phyloP scores from a whole-genome alignment of 2,888 invertebrate genomes.

The Onchidella celtica region DNA sequence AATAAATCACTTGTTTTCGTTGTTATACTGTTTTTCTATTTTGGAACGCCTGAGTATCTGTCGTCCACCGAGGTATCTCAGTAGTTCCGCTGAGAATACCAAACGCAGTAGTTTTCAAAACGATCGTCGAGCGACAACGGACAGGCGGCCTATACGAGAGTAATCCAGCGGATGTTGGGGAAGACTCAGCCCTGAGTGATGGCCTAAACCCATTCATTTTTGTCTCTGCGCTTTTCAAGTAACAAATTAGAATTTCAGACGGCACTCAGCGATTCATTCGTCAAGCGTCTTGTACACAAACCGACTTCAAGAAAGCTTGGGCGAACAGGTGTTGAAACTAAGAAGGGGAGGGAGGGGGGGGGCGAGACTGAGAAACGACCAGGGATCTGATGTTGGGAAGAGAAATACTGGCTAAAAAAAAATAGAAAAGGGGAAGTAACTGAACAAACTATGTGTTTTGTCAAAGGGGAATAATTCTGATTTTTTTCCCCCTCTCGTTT shows the following conservation, averaged over 20 bases:
- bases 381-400: background rate
- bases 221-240: slow-evolving; percentile 5
- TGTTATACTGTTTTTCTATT: too few relatives aligned
- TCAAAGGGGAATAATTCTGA: slow-evolving; percentile 23
- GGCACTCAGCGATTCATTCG: slow-evolving; percentile 22
- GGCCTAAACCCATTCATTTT: slow-evolving; percentile 25
- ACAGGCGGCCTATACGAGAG: too few relatives aligned
- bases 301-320: slow-evolving; percentile 26
- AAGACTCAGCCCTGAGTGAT: background rate
- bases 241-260: slow-evolving; percentile 30
- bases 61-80: too few relatives aligned
- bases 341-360: background rate
- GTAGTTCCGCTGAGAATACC: too few relatives aligned
- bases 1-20: too few relatives aligned
- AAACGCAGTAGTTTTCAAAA: too few relatives aligned
- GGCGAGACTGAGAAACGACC: background rate
- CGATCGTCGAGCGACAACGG: too few relatives aligned
- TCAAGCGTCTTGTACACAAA: slow-evolving; percentile 38
- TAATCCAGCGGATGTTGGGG: too few relatives aligned
- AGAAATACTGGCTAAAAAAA: slow-evolving; percentile 38
- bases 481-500: background rate
- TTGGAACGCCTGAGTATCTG: too few relatives aligned
- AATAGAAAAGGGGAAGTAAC: background rate
- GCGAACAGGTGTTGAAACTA: slow-evolving; percentile 43
- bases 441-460: slow-evolving; percentile 10